Conservation (phyloP, 2,888 invertebrate species). For the Quadroppia sp. region DNA sequence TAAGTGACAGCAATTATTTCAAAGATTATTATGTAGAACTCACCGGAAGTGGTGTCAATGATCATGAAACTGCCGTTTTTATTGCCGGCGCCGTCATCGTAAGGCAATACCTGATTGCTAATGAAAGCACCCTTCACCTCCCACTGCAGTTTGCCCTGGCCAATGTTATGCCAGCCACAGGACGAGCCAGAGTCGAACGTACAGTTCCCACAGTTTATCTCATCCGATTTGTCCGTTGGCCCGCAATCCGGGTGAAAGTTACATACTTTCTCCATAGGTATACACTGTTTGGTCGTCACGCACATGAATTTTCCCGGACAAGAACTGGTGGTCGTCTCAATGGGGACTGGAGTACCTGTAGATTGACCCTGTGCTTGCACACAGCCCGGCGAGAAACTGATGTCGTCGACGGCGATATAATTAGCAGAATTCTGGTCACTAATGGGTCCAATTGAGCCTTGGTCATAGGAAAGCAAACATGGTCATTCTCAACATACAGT, state of each 20-base stretch:
- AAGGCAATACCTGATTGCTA: background rate
- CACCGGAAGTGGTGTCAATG: background rate
- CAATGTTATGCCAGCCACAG: slow-evolving; percentile 22
- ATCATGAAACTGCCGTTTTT: background rate
- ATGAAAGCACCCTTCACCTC: background rate
- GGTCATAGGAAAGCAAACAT: too few relatives aligned
- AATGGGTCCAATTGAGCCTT: too few relatives aligned
- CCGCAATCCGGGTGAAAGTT: slow-evolving; percentile 54
- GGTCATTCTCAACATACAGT: too few relatives aligned
- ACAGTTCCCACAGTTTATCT: slow-evolving; percentile 51
- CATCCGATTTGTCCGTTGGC: slow-evolving; percentile 52
- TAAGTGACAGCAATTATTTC: background rate
- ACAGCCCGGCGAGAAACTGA: slow-evolving; percentile 45
- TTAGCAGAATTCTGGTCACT: background rate
- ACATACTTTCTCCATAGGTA: slow-evolving; percentile 49
- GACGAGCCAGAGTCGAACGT: background rate
- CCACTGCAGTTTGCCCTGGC: background rate
- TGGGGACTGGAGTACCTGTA: background rate
- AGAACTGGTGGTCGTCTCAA: background rate
- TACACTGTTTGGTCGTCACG: background rate
- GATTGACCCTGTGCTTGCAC: slow-evolving; percentile 17
- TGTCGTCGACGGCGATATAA: slow-evolving; percentile 46
- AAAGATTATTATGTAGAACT: too few relatives aligned
- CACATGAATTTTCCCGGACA: background rate
- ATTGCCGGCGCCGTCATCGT: background rate